Base-by-base conservation (phyloP, 2,888 invertebrate species). In the Brachypalpus laphriformis region DNA sequence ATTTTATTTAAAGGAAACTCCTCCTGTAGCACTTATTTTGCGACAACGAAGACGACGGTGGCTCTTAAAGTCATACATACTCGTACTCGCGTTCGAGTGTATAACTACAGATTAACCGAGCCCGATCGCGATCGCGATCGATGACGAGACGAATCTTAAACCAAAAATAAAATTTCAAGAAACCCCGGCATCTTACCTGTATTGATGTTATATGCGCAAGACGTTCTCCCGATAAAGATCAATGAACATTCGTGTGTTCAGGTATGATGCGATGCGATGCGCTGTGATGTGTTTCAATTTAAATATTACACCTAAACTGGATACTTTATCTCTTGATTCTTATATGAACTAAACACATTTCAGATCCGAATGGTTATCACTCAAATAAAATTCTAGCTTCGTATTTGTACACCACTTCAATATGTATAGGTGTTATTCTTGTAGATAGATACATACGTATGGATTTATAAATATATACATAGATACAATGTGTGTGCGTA, bases 351-450 rank as follows among this genome's bases (percentile, higher is more conserved):
- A 75, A 71, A 76, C 70, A 81, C 85, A 85, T 81, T 80, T 80
- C 85, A 76, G 75, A 81, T 71, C 57, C 57, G 66, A 85, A 71
- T 80, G 80, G 65, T 85, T 85, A 85, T 85, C 85, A 85, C 81
- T 81, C 40, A 57, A 71, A 65, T 75, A 71, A 70, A 54, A 61
- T 49, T 68, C 11, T 71, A n/a, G 49, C 47, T 71, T 63, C 18
- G 71, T 81, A 65, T 51, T 75, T 45, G 66, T 66, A 40, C 37
- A 76, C 68, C 68, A 76, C 47, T 56, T 18, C 3, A 57, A 9
- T 63, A 7, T 77, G 83, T 85, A 85, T 80, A 22, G 51, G 85
- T 85, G 75, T 86, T 87, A 86, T 56, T 80, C 72, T 81, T 80
- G 63, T 57, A 49, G 57, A 85, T 74, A 59, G 66, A 76, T 65